phyloP scores from a whole-genome alignment of 2,888 invertebrate species.

The Calliopum simillimum region DNA sequence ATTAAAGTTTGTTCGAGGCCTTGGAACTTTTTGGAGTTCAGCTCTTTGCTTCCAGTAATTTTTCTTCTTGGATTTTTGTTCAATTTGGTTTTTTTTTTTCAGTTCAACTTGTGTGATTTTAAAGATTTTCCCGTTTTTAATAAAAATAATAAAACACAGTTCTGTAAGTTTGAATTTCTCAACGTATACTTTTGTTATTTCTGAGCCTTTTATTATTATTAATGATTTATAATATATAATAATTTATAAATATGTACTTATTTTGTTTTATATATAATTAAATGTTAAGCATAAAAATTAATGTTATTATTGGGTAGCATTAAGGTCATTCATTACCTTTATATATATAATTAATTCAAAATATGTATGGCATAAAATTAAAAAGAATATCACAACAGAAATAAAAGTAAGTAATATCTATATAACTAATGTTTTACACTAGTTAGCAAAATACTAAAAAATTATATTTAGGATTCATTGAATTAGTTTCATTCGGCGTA shows the following conservation, averaged over 20 bases:
- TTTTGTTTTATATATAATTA: constrained; percentile 15
- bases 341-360: background rate
- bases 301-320: background rate
- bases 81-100: no score
- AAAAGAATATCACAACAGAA: constrained; percentile 30
- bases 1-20: no score
- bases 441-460: background rate
- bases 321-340: background rate
- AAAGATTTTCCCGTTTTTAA: background rate
- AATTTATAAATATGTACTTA: background rate
- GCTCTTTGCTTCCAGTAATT: no score
- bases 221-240: constrained; percentile 20
- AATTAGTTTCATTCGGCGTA: constrained; percentile 22
- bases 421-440: constrained; percentile 9
- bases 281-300: constrained; percentile 15
- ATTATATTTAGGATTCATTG: background rate
- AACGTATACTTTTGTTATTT: constrained; percentile 27
- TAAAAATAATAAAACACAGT: background rate
- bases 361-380: constrained; percentile 3
- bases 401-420: constrained; percentile 12
- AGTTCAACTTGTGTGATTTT: no score
- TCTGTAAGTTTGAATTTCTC: background rate
- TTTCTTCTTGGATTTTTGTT: no score
- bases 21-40: no score
- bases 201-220: constrained; percentile 21